Percentiles rank a stretch among this genome's conserved stretches.
Conservation (phyloP, 2,113 vertebrate genomes). For the Oreochromis niloticus region DNA sequence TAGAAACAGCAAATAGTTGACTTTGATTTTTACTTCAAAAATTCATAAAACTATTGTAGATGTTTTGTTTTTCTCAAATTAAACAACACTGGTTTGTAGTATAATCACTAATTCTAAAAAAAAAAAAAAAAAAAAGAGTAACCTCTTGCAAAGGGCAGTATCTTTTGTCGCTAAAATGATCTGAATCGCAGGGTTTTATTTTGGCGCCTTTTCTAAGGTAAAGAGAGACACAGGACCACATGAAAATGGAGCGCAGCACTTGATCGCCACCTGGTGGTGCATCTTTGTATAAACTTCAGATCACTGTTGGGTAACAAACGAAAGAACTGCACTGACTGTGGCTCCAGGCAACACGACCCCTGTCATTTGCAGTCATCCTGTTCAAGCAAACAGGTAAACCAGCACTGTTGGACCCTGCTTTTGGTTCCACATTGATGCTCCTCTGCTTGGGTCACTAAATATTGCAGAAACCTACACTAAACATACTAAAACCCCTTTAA, state of each 20-base stretch:
- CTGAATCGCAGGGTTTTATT: neutral
- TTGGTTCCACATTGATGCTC: neutral
- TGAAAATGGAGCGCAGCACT: neutral
- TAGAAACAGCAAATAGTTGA: neutral
- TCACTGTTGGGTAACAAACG: neutral
- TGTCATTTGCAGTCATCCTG: neutral
- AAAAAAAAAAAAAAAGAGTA: rapidly evolving
- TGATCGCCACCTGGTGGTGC: conserved; percentile 42
- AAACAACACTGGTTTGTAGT: neutral
- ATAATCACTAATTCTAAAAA: neutral
- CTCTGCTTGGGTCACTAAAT: rapidly evolving
- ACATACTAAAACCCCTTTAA: neutral
- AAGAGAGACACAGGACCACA: neutral
- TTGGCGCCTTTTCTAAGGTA: neutral
- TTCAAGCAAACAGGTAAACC: neutral
- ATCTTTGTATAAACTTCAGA: neutral
- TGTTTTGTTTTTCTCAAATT: neutral
- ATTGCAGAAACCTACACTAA: neutral
- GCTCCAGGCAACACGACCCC: neutral
- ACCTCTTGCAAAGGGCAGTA: rapidly evolving
- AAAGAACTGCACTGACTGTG: neutral
- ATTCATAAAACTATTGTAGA: neutral
- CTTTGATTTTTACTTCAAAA: neutral
- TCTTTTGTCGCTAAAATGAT: neutral
- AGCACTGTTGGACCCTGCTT: rapidly evolving